A percentile compares a stretch with the other conserved stretches of the same genome.
These are phyloP conservation scores for Varanus salvator DNA, from an alignment of 2,113 vertebrate species.

Conservation along the genomic window DNA sequence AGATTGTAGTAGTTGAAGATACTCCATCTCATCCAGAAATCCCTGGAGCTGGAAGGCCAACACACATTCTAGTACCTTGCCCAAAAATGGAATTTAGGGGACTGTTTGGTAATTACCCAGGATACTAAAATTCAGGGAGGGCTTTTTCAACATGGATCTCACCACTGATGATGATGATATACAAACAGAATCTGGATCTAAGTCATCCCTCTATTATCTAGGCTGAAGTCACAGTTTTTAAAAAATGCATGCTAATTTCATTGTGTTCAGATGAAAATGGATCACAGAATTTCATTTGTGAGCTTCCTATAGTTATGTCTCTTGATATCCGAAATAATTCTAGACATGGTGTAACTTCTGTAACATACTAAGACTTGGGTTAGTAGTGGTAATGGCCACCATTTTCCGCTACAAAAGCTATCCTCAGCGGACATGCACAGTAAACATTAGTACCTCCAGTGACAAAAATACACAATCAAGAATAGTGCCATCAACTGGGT, in stretches of 20 bases:
- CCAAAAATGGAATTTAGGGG: too few relatives aligned
- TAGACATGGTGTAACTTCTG: conserved; percentile 3
- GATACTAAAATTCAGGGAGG: too few relatives aligned
- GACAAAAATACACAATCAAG: not conserved
- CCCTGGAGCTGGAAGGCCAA: too few relatives aligned
- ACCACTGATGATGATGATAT: not conserved
- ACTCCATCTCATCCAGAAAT: too few relatives aligned
- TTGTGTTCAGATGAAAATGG: not conserved
- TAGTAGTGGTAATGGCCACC: conserved; percentile 10
- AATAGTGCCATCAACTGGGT: conserved; percentile 14
- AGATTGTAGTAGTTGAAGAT: too few relatives aligned
- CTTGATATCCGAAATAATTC: too few relatives aligned
- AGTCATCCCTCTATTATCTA: not conserved
- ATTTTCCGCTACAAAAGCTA: not conserved
- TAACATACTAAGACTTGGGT: not conserved
- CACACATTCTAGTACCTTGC: too few relatives aligned
- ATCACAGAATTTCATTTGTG: conserved; percentile 8
- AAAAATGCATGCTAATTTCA: not conserved
- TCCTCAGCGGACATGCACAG: not conserved
- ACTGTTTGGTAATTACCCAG: too few relatives aligned
- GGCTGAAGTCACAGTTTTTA: conserved; percentile 1
- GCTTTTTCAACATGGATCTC: too few relatives aligned
- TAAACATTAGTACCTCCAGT: conserved; percentile 27
- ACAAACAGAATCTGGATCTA: not conserved
- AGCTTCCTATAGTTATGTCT: not conserved